phyloP scores from a whole-genome alignment of 1,140 invertebrate species.

The Drosophila ficusphila region DNA sequence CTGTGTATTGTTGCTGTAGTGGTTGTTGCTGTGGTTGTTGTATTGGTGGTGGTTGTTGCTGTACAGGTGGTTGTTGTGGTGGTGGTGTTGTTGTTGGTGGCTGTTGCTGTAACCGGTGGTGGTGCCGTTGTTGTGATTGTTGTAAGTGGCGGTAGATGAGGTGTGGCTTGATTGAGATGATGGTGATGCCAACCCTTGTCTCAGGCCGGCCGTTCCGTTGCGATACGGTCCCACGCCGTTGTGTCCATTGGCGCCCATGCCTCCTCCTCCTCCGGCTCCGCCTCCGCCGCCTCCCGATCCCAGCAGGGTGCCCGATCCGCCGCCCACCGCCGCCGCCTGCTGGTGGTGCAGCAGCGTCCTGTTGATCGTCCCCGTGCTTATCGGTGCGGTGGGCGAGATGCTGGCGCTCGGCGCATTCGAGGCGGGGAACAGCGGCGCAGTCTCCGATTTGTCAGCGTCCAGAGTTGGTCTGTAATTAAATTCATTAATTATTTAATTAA shows the following conservation, averaged over 20 bases:
- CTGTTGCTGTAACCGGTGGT: conserved; percentile 49
- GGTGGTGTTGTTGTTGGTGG: conserved; percentile 33
- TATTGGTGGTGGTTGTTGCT: conserved; percentile 46
- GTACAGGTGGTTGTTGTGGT: conserved; percentile 50
- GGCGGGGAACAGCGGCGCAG: conserved; percentile 77
- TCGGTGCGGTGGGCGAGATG: conserved; percentile 78
- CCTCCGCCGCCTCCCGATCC: conserved; percentile 46
- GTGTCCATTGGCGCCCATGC: conserved; percentile 28
- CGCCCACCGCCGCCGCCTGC: conserved; percentile 62
- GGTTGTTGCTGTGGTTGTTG: conserved; percentile 50
- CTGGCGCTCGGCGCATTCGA: conserved; percentile 80
- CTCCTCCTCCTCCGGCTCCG: conserved; percentile 31
- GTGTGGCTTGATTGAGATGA: conserved; percentile 73
- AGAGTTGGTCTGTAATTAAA: conserved; percentile 51
- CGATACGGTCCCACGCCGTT: conserved; percentile 61
- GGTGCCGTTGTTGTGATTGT: conserved; percentile 64
- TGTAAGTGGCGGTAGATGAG: conserved; percentile 66
- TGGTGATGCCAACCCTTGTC: conserved; percentile 83
- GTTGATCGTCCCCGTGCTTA: conserved; percentile 80
- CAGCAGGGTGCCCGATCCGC: conserved; percentile 46
- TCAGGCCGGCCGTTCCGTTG: conserved; percentile 74
- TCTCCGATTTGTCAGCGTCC: conserved; percentile 80
- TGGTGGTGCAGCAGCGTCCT: conserved; percentile 83
- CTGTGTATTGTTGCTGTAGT: conserved; percentile 53
- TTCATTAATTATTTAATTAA: not conserved